Conservation (phyloP, 2,113 vertebrate species). For the rat (Rattus norvegicus) region GRCr8 NC_086029.1:20136001-20136500, state of each 20-base stretch:
- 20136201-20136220: background rate
- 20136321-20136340: background rate
- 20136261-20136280: background rate
- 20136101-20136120: background rate
- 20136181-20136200: background rate
- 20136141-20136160: no score
- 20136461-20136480: background rate
- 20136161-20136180: background rate
- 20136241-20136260: background rate
- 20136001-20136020: background rate
- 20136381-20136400: background rate
- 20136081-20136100: background rate
- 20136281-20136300: background rate
- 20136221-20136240: background rate
- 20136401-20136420: background rate
- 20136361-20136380: background rate
- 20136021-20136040: background rate
- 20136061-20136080: background rate
- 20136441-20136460: background rate
- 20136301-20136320: background rate
- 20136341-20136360: background rate
- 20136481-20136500: background rate
- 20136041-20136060: background rate
- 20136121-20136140: background rate
- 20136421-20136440: conserved; percentile 4